A percentile compares a stretch with the other conserved stretches of the same genome.
These are phyloP conservation scores for Coelinius sp. DNA, from an alignment of 2,888 invertebrate genomes.

Conservation along the genomic window DNA sequence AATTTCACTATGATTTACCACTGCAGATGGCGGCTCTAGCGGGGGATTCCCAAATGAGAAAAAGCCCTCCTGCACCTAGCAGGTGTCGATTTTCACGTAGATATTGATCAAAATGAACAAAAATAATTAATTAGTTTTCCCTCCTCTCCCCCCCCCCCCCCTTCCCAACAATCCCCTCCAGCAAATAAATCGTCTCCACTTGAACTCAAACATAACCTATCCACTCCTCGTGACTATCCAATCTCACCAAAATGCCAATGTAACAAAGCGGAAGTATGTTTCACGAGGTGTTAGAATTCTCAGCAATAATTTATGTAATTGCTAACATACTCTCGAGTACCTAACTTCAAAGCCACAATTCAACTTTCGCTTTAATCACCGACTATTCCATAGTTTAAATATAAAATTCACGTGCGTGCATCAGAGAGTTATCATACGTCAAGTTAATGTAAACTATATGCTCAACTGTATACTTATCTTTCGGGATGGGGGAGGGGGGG, in stretches of 20 bases:
- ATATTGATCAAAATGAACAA: not conserved
- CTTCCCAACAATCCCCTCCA: not conserved
- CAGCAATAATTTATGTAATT: constrained; percentile 47
- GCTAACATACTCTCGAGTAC: not conserved
- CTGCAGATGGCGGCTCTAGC: not conserved
- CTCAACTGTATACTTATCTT: constrained; percentile 10
- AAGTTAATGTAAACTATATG: constrained; percentile 2
- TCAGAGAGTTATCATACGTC: constrained; percentile 3
- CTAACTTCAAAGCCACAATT: constrained; percentile 10
- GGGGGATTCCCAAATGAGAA: not conserved
- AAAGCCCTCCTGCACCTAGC: not conserved
- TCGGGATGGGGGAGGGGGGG: not conserved
- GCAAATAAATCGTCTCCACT: not conserved
- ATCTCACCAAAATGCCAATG: not conserved
- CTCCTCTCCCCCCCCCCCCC: not conserved
- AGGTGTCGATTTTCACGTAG: constrained; percentile 5
- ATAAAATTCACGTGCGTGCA: constrained; percentile 38
- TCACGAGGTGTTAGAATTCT: constrained; percentile 44
- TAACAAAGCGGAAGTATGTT: constrained; percentile 33
- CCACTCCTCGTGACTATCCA: constrained; percentile 1
- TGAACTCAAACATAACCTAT: not conserved
- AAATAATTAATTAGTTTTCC: not conserved
- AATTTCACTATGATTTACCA: not conserved
- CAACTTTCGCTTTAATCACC: constrained; percentile 50
- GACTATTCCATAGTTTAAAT: constrained; percentile 42